Evolutionary conservation across 2,888 invertebrate species (phyloP).

Genomic region (Arrhopalites spinosus): DNA sequence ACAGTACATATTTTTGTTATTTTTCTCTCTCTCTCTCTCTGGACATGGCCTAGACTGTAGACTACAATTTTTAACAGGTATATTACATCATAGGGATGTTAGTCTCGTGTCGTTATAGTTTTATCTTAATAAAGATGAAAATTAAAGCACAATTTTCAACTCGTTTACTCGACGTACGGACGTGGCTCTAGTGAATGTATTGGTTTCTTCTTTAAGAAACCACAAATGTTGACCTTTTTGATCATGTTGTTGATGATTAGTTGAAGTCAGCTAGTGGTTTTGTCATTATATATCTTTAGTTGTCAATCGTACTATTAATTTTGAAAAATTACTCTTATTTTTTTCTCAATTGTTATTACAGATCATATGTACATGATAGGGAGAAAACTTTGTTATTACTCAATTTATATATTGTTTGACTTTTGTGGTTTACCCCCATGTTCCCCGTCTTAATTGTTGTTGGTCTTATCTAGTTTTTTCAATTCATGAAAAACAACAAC

Average conservation of each 20-base stretch:
- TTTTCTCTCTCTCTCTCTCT: neutral
- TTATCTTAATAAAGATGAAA: conserved; percentile 1
- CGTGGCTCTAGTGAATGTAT: too few relatives aligned
- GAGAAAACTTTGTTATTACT: too few relatives aligned
- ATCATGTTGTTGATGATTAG: neutral
- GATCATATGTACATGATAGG: too few relatives aligned
- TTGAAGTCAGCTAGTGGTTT: neutral
- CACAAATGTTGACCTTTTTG: neutral
- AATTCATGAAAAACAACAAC: too few relatives aligned
- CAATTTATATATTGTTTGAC: too few relatives aligned
- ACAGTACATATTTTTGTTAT: neutral
- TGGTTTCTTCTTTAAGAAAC: neutral
- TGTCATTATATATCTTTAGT: conserved; percentile 15
- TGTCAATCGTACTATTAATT: conserved; percentile 12
- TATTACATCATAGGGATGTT: too few relatives aligned
- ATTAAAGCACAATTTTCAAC: conserved; percentile 3
- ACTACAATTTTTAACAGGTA: too few relatives aligned
- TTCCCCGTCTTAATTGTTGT: too few relatives aligned
- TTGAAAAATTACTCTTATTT: conserved; percentile 18
- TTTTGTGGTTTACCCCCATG: too few relatives aligned
- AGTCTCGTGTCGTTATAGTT: conserved; percentile 7
- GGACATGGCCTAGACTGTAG: too few relatives aligned
- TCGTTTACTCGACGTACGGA: neutral
- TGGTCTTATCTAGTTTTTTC: too few relatives aligned
- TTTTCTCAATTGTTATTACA: too few relatives aligned